Evolutionary conservation across 2,888 invertebrate genomes (phyloP).

Genomic region (Acrobasis suavella): DNA sequence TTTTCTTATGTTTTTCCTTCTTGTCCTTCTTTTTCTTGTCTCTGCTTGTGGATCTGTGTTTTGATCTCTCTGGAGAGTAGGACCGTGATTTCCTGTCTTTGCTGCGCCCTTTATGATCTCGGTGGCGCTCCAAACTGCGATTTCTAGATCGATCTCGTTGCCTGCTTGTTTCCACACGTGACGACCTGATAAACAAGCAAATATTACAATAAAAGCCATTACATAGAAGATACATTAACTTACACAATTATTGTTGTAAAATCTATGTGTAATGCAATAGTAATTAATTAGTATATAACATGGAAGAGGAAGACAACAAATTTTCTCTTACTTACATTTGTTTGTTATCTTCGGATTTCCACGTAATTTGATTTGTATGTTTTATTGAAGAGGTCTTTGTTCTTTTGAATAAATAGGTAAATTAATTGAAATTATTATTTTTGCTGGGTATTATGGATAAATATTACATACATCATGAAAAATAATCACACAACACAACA

Average conservation of each 20-base stretch:
- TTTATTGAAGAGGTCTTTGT: not conserved
- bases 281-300: not conserved
- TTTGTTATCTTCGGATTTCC: not conserved
- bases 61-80: constrained; percentile 38
- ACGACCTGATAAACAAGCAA: constrained; percentile 51
- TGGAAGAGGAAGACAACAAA: not conserved
- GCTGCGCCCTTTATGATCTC: constrained; percentile 40
- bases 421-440: not conserved
- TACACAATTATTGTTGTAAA: not conserved
- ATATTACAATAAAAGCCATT: not conserved
- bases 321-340: not conserved
- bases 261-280: not conserved
- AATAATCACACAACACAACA: too few relatives aligned
- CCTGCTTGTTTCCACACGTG: constrained; percentile 49
- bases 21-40: constrained; percentile 45
- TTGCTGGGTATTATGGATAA: not conserved
- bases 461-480: too few relatives aligned
- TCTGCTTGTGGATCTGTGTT: constrained; percentile 50
- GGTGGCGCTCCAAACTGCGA: constrained; percentile 45
- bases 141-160: constrained; percentile 47
- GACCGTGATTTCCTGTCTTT: constrained; percentile 42
- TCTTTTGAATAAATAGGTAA: not conserved
- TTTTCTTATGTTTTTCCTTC: constrained; percentile 57
- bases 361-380: not conserved
- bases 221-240: not conserved